These are phyloP conservation scores for Polypterus bichir DNA, from an alignment of 2,113 vertebrate genomes.

Conservation along the genomic window DNA sequence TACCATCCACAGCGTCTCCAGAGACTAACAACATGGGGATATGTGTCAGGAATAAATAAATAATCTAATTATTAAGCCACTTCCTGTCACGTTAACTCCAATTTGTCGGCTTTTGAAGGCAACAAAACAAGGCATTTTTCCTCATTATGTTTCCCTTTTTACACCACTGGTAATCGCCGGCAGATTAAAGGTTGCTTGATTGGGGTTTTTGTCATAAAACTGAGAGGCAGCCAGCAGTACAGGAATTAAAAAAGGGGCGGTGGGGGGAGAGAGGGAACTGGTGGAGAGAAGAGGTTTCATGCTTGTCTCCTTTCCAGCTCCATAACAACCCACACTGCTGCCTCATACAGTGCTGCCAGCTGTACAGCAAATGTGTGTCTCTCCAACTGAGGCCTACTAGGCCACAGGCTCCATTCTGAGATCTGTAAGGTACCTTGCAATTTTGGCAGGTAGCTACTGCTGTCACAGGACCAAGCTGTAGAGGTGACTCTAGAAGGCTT, in stretches of 20 bases:
- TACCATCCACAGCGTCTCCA: slow-evolving; percentile 68
- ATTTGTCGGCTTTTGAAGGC: slow-evolving; percentile 84
- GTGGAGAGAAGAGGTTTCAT: slow-evolving; percentile 81
- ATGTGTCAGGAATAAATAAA: slow-evolving; percentile 92
- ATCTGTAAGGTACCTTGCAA: slow-evolving; percentile 76
- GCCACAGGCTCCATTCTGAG: slow-evolving; percentile 80
- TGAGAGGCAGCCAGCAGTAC: slow-evolving; percentile 71
- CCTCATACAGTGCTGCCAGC: slow-evolving; percentile 98
- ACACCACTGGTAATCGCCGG: slow-evolving; percentile 72
- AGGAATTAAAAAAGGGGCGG: slow-evolving; percentile 30
- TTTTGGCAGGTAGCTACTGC: slow-evolving; percentile 83
- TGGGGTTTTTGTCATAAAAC: slow-evolving; percentile 69
- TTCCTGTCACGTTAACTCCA: slow-evolving; percentile 84
- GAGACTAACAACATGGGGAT: slow-evolving; percentile 80
- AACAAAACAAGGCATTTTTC: slow-evolving; percentile 88
- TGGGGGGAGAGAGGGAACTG: slow-evolving; percentile 47
- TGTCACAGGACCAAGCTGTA: slow-evolving; percentile 85
- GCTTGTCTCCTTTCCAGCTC: slow-evolving; percentile 84
- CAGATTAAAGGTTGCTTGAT: slow-evolving; percentile 77
- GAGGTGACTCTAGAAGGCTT: slow-evolving; percentile 85
- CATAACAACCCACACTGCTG: slow-evolving; percentile 86
- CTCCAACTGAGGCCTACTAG: slow-evolving; percentile 79
- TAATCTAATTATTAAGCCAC: slow-evolving; percentile 86
- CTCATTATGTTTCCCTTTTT: slow-evolving; percentile 79
- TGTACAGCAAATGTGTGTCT: slow-evolving; percentile 98